Conservation (phyloP, 2,113 vertebrate genomes). For the Litocranius walleri region DNA sequence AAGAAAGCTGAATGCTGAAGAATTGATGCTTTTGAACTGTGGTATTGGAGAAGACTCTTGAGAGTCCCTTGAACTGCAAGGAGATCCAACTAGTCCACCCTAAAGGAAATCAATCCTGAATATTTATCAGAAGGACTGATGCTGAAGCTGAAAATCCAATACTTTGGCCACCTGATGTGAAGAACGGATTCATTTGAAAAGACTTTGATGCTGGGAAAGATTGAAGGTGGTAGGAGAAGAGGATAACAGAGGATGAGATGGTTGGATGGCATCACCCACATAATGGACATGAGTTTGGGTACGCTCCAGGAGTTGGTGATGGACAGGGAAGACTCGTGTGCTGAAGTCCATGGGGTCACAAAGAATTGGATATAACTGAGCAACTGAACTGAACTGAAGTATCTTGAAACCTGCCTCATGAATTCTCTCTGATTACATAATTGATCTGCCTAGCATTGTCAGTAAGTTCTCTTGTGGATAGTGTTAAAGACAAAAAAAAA, state of each 20-base stretch:
- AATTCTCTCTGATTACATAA: constrained; percentile 12
- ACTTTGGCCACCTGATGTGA: neutral
- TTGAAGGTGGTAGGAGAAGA: neutral
- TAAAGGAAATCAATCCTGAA: neutral
- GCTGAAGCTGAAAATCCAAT: neutral
- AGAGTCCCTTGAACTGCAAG: neutral
- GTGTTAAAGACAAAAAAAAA: neutral
- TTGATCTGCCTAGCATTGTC: neutral
- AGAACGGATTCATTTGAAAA: neutral
- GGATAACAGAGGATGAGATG: neutral
- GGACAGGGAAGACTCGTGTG: neutral
- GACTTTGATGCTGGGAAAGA: neutral
- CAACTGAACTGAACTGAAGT: neutral
- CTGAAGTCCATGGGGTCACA: neutral
- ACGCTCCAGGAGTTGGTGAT: neutral
- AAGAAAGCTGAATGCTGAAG: neutral
- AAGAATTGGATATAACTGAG: neutral
- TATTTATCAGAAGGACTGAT: neutral
- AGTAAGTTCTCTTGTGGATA: neutral
- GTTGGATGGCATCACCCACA: neutral
- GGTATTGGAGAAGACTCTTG: neutral
- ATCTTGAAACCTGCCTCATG: neutral
- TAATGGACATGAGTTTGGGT: neutral
- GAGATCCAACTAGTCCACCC: neutral
- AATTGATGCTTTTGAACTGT: neutral